Conservation (phyloP, 2,888 invertebrate genomes). For the Antheraea yamamai region DNA sequence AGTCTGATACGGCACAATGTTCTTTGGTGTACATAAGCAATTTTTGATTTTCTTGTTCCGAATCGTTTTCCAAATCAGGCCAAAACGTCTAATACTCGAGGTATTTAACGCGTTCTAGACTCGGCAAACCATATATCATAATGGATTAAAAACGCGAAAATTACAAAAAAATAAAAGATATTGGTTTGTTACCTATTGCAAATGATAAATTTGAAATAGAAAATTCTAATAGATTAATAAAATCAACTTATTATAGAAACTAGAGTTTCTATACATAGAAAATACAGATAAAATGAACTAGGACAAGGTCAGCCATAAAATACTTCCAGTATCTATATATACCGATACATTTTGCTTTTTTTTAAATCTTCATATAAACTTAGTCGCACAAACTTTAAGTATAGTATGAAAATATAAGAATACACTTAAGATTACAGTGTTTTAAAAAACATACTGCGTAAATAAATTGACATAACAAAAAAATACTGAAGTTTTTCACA, state of each 20-base stretch:
- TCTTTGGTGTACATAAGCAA: no score
- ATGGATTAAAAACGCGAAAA: no score
- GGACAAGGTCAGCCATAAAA: neutral
- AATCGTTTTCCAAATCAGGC: no score
- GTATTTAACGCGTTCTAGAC: no score
- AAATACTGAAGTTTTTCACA: conserved; percentile 50
- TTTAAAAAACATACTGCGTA: neutral
- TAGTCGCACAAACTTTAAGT: neutral
- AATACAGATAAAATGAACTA: neutral
- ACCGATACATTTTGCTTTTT: neutral
- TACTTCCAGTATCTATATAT: neutral
- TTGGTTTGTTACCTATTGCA: no score
- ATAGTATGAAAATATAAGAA: neutral
- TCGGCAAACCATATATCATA: no score
- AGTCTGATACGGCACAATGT: no score
- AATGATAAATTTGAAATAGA: neutral
- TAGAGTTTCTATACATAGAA: neutral
- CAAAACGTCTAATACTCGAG: no score
- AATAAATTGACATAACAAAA: neutral
- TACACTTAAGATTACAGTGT: neutral
- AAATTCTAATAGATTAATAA: neutral
- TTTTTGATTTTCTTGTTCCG: no score
- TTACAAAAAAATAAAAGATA: no score
- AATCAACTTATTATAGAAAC: neutral
- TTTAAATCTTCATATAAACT: neutral